phyloP scores from a whole-genome alignment of 2,797 vertebrate genomes.

The Allenopithecus nigroviridis region DNA sequence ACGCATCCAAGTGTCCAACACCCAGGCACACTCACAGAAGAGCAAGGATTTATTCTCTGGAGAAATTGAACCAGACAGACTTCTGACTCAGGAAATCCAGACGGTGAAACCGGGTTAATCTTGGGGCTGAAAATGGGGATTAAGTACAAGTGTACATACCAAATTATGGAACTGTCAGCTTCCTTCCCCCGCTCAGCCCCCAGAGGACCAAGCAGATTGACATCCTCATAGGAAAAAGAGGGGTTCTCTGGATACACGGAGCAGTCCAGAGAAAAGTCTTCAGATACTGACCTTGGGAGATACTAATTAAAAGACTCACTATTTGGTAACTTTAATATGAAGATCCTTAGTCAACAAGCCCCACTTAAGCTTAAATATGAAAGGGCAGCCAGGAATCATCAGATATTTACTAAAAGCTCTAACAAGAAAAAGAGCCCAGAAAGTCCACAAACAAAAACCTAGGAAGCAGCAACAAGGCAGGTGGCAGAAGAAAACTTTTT shows the following conservation, averaged over 20 bases:
- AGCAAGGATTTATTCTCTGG: background rate
- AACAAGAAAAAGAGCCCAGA: background rate
- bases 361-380: background rate
- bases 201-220: background rate
- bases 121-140: background rate
- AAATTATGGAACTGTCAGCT: background rate
- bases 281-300: background rate
- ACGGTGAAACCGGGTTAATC: background rate
- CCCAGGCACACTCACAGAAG: background rate
- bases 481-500: background rate
- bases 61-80: background rate
- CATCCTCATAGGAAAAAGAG: background rate
- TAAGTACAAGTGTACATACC: background rate
- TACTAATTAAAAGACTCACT: background rate
- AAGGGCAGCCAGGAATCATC: background rate
- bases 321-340: background rate
- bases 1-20: background rate
- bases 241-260: background rate
- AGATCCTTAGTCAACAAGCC: background rate
- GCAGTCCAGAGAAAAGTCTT: background rate
- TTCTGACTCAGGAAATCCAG: slow-evolving; percentile 38
- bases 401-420: background rate
- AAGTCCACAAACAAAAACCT: background rate
- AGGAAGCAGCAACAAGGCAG: background rate
- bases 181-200: background rate